phyloP scores from a whole-genome alignment of 2,113 vertebrate genomes.

The Scophthalmus maximus region DNA sequence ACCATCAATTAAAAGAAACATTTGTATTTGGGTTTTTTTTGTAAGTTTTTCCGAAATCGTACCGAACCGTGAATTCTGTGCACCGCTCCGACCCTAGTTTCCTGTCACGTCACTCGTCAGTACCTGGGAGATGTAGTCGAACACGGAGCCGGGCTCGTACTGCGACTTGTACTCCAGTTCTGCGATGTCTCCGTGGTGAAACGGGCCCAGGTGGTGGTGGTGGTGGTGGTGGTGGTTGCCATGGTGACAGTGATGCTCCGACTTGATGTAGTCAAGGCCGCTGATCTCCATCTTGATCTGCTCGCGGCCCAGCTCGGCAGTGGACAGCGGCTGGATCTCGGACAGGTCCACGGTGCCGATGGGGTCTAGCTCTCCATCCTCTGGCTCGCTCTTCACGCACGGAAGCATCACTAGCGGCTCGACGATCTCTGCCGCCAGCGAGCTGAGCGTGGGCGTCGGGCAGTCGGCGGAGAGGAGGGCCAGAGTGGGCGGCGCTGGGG shows the following conservation, averaged over 20 bases:
- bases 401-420: conserved; percentile 84
- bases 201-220: conserved; percentile 69
- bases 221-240: conserved; percentile 73
- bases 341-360: conserved; percentile 84
- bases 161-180: conserved; percentile 85
- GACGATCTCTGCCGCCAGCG: conserved; percentile 76
- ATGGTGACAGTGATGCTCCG: conserved; percentile 79
- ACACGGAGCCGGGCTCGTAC: conserved; percentile 83
- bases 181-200: conserved; percentile 65
- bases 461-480: conserved; percentile 78
- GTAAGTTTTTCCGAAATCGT: no score
- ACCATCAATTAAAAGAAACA: no score
- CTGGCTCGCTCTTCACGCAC: conserved; percentile 83
- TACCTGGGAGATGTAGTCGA: conserved; percentile 85
- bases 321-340: conserved; percentile 84
- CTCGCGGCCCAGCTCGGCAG: conserved; percentile 82
- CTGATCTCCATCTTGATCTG: conserved; percentile 88
- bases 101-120: no score
- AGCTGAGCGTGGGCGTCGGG: conserved; percentile 76
- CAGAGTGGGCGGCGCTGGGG: conserved; percentile 52
- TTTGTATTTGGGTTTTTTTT: no score
- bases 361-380: conserved; percentile 78
- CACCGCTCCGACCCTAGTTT: no score
- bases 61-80: no score
- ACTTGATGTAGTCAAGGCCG: conserved; percentile 86